These are phyloP conservation scores for Sturnus vulgaris DNA, from an alignment of 2,113 vertebrate genomes.

Conservation along the genomic window DNA sequence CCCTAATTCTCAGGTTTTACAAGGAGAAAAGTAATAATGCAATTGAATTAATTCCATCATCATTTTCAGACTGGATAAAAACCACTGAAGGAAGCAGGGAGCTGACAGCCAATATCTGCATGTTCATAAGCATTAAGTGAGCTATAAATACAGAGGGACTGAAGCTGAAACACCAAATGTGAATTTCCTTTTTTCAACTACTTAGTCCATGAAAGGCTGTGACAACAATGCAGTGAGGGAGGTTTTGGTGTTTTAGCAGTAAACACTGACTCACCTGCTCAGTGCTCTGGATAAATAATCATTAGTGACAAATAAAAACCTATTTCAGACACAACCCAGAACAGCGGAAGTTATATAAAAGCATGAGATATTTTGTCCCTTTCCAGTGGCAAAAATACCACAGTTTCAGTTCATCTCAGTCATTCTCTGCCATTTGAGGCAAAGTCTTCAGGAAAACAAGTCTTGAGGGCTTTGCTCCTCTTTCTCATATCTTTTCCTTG, in stretches of 20 bases:
- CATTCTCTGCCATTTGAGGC: not conserved
- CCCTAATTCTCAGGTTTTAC: not conserved
- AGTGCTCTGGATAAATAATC: not conserved
- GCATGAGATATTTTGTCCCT: not conserved
- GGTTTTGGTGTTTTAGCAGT: not conserved
- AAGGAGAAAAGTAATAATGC: not conserved
- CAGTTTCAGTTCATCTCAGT: not conserved
- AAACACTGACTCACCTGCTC: constrained; percentile 14
- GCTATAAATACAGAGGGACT: not conserved
- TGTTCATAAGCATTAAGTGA: not conserved
- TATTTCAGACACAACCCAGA: not conserved
- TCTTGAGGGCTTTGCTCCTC: not conserved
- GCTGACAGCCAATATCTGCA: not conserved
- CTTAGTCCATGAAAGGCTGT: not conserved
- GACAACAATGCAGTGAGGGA: not conserved
- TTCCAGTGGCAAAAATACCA: not conserved
- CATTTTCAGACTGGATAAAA: not conserved
- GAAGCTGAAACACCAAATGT: not conserved
- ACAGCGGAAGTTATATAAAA: not conserved
- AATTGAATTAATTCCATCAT: not conserved
- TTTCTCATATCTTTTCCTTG: not conserved
- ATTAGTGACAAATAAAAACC: not conserved
- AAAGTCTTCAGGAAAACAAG: not conserved
- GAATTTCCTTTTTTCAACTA: not conserved
- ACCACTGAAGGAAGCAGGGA: not conserved